phyloP scores from a whole-genome alignment of 2,113 vertebrate species.

The Vicugna pacos region DNA sequence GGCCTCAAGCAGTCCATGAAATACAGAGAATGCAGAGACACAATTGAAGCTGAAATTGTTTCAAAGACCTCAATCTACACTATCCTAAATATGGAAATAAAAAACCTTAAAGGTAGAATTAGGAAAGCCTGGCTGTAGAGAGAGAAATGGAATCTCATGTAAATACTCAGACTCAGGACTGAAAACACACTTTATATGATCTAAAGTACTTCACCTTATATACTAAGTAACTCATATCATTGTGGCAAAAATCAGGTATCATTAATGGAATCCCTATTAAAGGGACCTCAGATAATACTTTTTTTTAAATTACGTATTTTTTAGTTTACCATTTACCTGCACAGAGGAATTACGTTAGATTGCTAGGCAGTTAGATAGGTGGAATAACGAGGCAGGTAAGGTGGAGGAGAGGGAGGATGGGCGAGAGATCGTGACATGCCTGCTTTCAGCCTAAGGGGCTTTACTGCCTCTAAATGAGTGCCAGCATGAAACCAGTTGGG shows the following conservation, averaged over 20 bases:
- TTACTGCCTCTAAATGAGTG: too few species aligned
- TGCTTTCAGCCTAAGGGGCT: too few species aligned
- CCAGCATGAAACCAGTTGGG: too few species aligned
- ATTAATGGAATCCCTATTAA: background rate
- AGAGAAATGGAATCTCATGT: background rate
- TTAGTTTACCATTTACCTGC: background rate
- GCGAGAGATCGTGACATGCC: too few species aligned
- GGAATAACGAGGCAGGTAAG: too few species aligned
- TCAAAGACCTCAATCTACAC: constrained; percentile 38
- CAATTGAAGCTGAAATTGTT: constrained; percentile 49
- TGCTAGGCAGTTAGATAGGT: too few species aligned
- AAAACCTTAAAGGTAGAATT: constrained; percentile 15
- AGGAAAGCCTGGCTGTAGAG: background rate
- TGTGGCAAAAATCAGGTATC: background rate
- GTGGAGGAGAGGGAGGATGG: too few species aligned
- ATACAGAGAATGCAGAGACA: constrained; percentile 30
- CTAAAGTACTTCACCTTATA: background rate
- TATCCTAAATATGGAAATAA: constrained; percentile 29
- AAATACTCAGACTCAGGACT: background rate
- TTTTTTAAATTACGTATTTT: background rate
- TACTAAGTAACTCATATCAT: background rate
- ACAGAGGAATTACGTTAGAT: background rate
- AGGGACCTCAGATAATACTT: background rate
- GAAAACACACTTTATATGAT: background rate
- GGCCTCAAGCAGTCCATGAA: constrained; percentile 67